phyloP scores from a whole-genome alignment of 2,888 invertebrate species.

The Tachystola acroxantha region DNA sequence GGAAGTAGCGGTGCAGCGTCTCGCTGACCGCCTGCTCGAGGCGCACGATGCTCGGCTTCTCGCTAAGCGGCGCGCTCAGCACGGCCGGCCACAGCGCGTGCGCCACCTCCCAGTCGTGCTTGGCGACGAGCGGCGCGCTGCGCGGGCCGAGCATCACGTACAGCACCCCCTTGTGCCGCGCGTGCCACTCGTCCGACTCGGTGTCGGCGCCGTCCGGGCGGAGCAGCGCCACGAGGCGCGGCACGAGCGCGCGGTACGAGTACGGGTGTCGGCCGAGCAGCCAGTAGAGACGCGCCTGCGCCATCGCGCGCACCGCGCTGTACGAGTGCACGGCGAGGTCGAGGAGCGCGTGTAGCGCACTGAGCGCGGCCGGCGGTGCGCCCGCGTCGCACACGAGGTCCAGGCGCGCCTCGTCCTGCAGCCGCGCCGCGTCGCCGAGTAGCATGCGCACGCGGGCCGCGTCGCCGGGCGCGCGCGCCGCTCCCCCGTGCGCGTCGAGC shows the following conservation, averaged over 20 bases:
- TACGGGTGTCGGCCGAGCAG: conserved; percentile 82
- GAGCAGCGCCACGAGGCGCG: conserved; percentile 80
- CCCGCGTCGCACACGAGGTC: conserved; percentile 63
- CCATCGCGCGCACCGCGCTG: conserved; percentile 74
- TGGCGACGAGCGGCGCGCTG: conserved; percentile 80
- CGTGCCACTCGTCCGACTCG: conserved; percentile 73
- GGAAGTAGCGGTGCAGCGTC: conserved; percentile 77
- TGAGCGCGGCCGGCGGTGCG: conserved; percentile 47
- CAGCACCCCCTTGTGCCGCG: conserved; percentile 81
- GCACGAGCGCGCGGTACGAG: conserved; percentile 82
- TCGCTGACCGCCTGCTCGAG: conserved; percentile 78
- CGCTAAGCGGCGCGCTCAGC: conserved; percentile 87
- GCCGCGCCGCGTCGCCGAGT: conserved; percentile 80
- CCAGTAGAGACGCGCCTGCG: conserved; percentile 82
- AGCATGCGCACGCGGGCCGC: conserved; percentile 71
- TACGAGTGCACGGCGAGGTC: conserved; percentile 58
- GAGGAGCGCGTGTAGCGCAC: conserved; percentile 46
- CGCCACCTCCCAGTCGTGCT: conserved; percentile 87
- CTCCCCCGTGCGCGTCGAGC: conserved; percentile 80
- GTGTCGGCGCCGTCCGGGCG: conserved; percentile 64
- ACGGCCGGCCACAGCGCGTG: conserved; percentile 87
- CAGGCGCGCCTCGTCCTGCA: conserved; percentile 78
- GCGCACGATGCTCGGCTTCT: conserved; percentile 88
- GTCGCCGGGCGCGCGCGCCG: conserved; percentile 69
- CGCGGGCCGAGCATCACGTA: conserved; percentile 86